A percentile compares a stretch with the other conserved stretches of the same genome.
These are phyloP conservation scores for Laspeyria flexula DNA, from an alignment of 2,888 invertebrate genomes.

Conservation along the genomic window DNA sequence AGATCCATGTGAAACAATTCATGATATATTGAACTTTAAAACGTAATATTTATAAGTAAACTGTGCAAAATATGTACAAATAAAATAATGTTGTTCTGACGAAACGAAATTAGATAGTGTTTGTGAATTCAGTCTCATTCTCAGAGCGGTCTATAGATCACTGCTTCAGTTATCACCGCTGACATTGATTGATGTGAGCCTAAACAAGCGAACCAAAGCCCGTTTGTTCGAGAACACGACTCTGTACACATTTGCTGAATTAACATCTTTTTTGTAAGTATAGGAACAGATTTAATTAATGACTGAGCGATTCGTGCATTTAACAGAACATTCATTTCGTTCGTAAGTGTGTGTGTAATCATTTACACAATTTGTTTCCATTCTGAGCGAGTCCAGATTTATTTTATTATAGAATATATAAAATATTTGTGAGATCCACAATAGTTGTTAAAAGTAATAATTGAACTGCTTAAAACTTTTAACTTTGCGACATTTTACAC, in stretches of 20 bases:
- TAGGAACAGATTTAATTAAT: conserved; percentile 8
- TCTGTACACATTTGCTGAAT: conserved; percentile 39
- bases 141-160: conserved; percentile 54
- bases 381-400: no score
- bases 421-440: no score
- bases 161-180: conserved; percentile 56
- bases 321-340: neutral
- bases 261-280: conserved; percentile 22
- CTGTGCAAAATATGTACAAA: no score
- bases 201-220: conserved; percentile 49
- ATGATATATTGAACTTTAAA: no score
- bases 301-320: neutral
- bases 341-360: neutral
- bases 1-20: neutral
- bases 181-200: conserved; percentile 65
- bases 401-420: no score
- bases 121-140: conserved; percentile 3
- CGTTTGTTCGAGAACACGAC: conserved; percentile 29
- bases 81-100: no score
- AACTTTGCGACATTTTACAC: neutral
- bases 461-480: neutral
- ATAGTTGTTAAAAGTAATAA: neutral
- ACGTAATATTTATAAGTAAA: no score
- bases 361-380: neutral
- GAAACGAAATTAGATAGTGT: conserved; percentile 7